phyloP scores from a whole-genome alignment of 2,113 vertebrate genomes.

The Ptilorrhoa leucosticta region DNA sequence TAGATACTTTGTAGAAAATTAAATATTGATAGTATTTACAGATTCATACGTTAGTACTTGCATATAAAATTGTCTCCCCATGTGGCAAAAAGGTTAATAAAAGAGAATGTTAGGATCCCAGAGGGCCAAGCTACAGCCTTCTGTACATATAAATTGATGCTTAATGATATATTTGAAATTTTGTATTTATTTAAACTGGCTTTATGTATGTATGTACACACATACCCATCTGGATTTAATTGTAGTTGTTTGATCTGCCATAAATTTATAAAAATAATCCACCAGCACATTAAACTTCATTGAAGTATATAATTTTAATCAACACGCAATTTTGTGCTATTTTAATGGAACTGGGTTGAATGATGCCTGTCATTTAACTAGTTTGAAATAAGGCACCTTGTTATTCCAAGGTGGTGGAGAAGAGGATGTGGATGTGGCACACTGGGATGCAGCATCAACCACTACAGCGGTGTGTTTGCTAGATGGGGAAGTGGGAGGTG shows the following conservation, averaged over 20 bases:
- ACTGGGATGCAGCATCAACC: background rate
- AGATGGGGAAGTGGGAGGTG: background rate
- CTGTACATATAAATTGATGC: background rate
- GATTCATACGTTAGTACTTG: background rate
- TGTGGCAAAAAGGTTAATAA: background rate
- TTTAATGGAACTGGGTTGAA: background rate
- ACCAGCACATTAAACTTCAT: background rate
- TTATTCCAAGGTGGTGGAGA: background rate
- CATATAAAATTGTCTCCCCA: background rate
- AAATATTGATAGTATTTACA: background rate
- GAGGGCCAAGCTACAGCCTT: background rate
- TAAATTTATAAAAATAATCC: background rate
- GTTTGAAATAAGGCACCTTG: background rate
- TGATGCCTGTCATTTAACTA: background rate
- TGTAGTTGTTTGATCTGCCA: background rate
- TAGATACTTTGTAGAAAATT: background rate
- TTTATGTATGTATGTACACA: background rate
- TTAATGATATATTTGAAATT: background rate
- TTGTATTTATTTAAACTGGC: background rate
- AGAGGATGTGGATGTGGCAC: background rate
- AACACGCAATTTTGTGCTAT: background rate
- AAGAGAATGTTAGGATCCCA: background rate
- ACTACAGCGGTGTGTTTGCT: background rate
- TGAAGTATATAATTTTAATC: background rate
- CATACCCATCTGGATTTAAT: background rate